Conservation (phyloP, 1,140 invertebrate species). For the Zaprionus davidi region DNA sequence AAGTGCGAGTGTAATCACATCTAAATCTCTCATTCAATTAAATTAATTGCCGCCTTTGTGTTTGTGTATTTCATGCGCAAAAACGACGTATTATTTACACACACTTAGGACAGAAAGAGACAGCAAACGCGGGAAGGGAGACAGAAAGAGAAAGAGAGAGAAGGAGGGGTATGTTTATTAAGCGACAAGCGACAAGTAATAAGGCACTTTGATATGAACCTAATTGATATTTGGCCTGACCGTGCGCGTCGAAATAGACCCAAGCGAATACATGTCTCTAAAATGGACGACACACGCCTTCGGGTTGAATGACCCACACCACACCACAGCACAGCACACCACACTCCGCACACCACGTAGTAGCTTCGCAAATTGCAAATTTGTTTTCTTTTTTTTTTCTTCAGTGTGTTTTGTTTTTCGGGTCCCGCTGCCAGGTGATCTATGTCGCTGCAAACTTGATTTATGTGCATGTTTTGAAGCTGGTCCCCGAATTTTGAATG, state of each 20-base stretch:
- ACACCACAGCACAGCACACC: neutral
- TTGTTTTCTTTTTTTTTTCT: constrained; percentile 3
- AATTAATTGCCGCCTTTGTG: constrained; percentile 64
- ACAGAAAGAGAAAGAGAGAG: neutral
- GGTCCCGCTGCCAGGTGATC: constrained; percentile 36
- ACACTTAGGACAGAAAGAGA: neutral
- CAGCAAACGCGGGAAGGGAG: neutral
- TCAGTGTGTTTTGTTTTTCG: neutral
- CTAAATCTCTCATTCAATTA: constrained; percentile 73
- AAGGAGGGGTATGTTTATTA: constrained; percentile 20
- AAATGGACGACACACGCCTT: constrained; percentile 35
- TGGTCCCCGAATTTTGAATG: constrained; percentile 48
- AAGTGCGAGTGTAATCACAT: constrained; percentile 54
- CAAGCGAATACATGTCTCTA: constrained; percentile 4
- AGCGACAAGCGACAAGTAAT: constrained; percentile 18
- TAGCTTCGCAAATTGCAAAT: constrained; percentile 29
- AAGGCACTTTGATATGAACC: constrained; percentile 13
- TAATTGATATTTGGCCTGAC: constrained; percentile 43
- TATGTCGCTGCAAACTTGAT: constrained; percentile 47
- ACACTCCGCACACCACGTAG: neutral
- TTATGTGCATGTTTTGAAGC: constrained; percentile 54
- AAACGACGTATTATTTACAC: constrained; percentile 51
- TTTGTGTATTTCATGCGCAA: constrained; percentile 47
- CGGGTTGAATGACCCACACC: constrained; percentile 29
- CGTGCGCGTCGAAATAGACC: constrained; percentile 15